Evolutionary conservation across 2,888 invertebrate genomes (phyloP), one percentile per base, ranked within the genome.

Genomic region (Saturnia japonica): DNA sequence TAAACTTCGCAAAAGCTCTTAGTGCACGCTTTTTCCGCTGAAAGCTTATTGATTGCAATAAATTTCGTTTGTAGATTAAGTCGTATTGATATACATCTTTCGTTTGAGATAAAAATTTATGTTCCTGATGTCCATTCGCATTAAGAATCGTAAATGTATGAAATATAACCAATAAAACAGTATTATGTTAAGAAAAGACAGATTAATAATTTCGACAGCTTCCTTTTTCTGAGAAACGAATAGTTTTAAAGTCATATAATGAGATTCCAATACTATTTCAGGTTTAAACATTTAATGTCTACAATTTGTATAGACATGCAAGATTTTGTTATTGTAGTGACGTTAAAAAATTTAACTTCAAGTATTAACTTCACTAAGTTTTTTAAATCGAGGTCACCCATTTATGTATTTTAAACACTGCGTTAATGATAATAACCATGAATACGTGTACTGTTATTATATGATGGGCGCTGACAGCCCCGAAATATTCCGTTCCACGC

Each of bases 71-170:
- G 80, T 76, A 85, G 85, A 91, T 90, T 87, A 86, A 91, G 88
- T 84, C 85, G 86, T 88, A 69, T 80, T 77, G 84, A 87, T 86
- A 81, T 77, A 78, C 83, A 85, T 82, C 82, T 80, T 82, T 83
- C 82, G 83, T 81, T 81, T 77, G 76, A 82, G 79, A 86, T 83
- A 83, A 80, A 77, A 77, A 82, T 79, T 82, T 82, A 75, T 74
- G 74, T 73, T 78, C 71, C 70, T 73, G 72, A 69, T 69, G 67
- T 67, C 67, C 71, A 72, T 69, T 72, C 68, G 72, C 72, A 71
- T 67, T 68, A 73, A 72, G 72, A 70, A 72, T 72, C 74, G 67
- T 62, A 70, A 73, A 70, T 54, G 25, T 72, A 72, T 70, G 60
- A 64, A 62, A 62, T 71, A 71, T 64, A n/a, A 68, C 66, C 67